Conservation (phyloP, 2,888 invertebrate species). For the Xanthia togata region DNA sequence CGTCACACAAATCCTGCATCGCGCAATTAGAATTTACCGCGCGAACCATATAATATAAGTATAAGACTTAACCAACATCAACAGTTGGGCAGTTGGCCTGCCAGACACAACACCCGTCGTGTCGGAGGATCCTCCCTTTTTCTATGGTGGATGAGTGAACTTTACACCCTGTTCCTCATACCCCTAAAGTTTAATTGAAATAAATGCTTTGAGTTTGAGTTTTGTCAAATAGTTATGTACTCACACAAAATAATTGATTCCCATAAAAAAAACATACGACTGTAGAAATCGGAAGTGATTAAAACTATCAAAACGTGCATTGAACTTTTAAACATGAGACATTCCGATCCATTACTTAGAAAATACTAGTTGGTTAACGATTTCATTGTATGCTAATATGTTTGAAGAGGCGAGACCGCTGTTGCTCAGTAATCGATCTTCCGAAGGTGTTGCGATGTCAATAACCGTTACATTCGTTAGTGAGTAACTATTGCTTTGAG, state of each 20-base stretch:
- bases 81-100: no score
- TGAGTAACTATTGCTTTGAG: slow-evolving; percentile 25
- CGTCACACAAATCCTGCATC: no score
- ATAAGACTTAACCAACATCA: no score
- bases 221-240: not conserved
- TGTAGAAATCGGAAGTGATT: slow-evolving; percentile 28
- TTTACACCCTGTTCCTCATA: no score
- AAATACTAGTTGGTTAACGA: slow-evolving; percentile 58
- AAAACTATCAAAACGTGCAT: slow-evolving; percentile 47
- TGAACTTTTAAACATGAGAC: slow-evolving; percentile 45
- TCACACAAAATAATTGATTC: not conserved
- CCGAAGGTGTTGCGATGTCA: slow-evolving; percentile 45
- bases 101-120: no score
- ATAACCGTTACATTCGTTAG: slow-evolving; percentile 50
- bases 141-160: no score
- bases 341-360: slow-evolving; percentile 58
- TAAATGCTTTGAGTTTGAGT: no score
- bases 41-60: no score
- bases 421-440: slow-evolving; percentile 55
- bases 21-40: no score
- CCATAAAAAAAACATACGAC: not conserved
- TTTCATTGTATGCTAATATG: slow-evolving; percentile 73
- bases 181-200: no score
- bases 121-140: no score
- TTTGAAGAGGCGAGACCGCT: slow-evolving; percentile 49